Percentiles rank a stretch among this genome's conserved stretches.
phyloP scores from a whole-genome alignment of 2,797 vertebrate species.

The Phataginus tricuspis region DNA sequence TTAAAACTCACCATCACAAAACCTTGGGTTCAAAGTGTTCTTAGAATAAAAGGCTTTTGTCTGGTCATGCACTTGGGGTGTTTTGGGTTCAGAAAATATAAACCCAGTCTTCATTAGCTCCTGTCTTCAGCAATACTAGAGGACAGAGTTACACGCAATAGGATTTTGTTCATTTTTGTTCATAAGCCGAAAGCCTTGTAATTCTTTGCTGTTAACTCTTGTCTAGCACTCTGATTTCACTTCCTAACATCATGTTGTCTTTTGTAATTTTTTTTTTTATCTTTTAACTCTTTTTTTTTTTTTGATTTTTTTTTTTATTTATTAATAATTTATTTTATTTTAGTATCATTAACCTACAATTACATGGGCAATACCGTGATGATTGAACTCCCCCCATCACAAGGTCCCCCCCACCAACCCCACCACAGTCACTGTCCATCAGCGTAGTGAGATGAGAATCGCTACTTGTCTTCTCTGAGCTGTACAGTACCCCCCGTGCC shows the following conservation, averaged over 20 bases:
- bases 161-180: neutral
- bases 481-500: too few species aligned
- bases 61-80: neutral
- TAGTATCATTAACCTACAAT: too few species aligned
- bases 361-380: too few species aligned
- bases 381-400: too few species aligned
- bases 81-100: neutral
- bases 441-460: too few species aligned
- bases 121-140: neutral
- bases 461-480: too few species aligned
- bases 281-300: too few species aligned
- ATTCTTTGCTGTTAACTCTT: conserved; percentile 1
- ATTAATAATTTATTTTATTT: too few species aligned
- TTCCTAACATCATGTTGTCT: neutral
- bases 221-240: conserved; percentile 15
- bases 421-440: too few species aligned
- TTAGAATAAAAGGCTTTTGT: neutral
- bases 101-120: neutral
- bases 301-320: too few species aligned
- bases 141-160: neutral
- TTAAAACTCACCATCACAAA: neutral
- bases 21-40: neutral
- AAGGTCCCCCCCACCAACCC: too few species aligned
- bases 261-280: conserved; percentile 39
- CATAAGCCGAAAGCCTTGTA: neutral